These are phyloP conservation scores for Platyrinchus mystaceus DNA, from an alignment of 2,797 vertebrate genomes.

Conservation along the genomic window DNA sequence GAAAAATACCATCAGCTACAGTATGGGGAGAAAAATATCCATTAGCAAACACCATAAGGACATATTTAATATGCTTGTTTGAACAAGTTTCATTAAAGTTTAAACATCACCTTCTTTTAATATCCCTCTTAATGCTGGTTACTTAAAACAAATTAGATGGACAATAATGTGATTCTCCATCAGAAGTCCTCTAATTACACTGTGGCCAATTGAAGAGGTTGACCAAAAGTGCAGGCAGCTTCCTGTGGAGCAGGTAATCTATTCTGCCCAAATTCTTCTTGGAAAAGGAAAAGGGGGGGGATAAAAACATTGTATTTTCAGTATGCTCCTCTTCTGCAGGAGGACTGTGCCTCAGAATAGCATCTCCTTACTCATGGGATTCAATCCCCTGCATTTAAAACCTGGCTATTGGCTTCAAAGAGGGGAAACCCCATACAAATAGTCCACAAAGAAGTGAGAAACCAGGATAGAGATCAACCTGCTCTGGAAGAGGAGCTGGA, in stretches of 20 bases:
- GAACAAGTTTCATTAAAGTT: conserved; percentile 3
- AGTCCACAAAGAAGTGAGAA: not conserved
- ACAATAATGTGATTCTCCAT: not conserved
- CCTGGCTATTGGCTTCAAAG: not conserved
- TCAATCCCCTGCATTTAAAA: not conserved
- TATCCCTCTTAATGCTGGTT: not conserved
- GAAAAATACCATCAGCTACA: not conserved
- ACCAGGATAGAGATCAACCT: not conserved
- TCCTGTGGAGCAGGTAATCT: not conserved
- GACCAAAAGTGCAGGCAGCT: not conserved
- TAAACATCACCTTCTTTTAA: not conserved
- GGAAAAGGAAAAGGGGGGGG: not conserved
- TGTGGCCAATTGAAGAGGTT: not conserved
- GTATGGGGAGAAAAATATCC: not conserved
- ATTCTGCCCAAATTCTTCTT: not conserved
- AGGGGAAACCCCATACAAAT: accelerated
- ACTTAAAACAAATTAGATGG: not conserved
- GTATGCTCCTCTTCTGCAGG: not conserved
- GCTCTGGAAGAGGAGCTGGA: not conserved
- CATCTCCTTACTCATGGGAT: not conserved
- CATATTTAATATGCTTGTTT: not conserved
- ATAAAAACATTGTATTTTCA: not conserved
- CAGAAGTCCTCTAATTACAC: not conserved
- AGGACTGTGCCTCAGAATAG: not conserved
- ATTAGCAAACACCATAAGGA: not conserved